Evolutionary conservation across 2,113 vertebrate species (phyloP), one percentile per base, ranked within the genome.

Genomic region (Cromileptes altivelis): DNA sequence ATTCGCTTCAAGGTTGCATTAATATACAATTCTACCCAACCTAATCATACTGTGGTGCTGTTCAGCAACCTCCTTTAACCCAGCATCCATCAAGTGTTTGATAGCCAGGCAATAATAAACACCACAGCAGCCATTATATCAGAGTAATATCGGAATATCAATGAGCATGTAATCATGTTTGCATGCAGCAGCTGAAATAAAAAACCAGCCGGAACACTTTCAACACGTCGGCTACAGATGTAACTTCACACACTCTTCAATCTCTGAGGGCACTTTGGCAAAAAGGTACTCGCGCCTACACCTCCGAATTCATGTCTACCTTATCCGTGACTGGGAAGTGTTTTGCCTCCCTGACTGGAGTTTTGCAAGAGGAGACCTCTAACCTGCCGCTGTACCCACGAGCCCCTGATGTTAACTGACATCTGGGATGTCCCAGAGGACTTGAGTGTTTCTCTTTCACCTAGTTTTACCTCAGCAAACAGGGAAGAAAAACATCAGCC

Each of bases 361-460:
- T 49, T 45, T 64, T 58, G 9, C 37, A 47, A 55, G 15, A 77
- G 47, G 40, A 56, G 23, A 23, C 63, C 49, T 81, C 42, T 52
- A 63, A 63, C 75, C 61, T 15, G 25, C 30, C 7, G 14, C 49
- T 55, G 42, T 19, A 27, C 61, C 74, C 47, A 30, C 11, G 3
- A 75, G 40, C 56, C 14, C 50, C 47, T 56, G 74, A 64, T 88
- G 73, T 11, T 60, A n/a, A 53, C 56, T 65, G 86, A 84, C 74
- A 79, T 55, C 49, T 55, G 14, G 73, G 8, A 56, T 50, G 55
- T 50, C 83, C 73, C 64, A 0, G 13, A 81, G 70, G 81, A 70
- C 49, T n/a, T 6, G 0, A 1, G 25, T 8, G 6, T 21, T 69
- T 62, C 75, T 27, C 30, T 67, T 60, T 57, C 53, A 85, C 64